A percentile compares a stretch with the other conserved stretches of the same genome.
These are phyloP conservation scores for Chanos chanos DNA, from an alignment of 2,797 vertebrate genomes.

Conservation along the genomic window DNA sequence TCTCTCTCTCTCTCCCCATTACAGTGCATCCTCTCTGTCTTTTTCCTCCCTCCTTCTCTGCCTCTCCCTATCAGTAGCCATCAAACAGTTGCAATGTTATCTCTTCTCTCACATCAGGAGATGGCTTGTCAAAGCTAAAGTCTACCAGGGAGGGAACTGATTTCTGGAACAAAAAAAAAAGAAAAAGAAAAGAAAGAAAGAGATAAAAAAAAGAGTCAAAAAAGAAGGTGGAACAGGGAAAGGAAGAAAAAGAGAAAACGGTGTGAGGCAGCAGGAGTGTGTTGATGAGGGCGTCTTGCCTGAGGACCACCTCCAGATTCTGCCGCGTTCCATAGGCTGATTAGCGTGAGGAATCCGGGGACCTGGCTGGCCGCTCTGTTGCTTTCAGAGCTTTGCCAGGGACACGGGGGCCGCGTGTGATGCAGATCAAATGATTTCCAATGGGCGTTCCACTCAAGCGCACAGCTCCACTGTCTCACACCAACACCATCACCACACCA, in stretches of 20 bases:
- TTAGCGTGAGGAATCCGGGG: constrained; percentile 45
- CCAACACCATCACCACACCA: not conserved
- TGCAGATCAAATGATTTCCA: constrained; percentile 72
- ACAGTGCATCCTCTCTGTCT: not conserved
- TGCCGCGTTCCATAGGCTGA: too few relatives aligned
- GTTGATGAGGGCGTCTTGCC: constrained; percentile 30
- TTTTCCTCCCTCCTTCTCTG: constrained; percentile 1
- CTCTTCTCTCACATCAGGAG: constrained; percentile 51
- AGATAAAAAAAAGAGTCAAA: constrained; percentile 8
- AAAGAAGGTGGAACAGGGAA: not conserved
- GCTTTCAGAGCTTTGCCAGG: constrained; percentile 45
- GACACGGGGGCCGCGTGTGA: constrained; percentile 63
- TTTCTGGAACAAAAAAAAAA: constrained; percentile 37
- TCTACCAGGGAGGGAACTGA: not conserved
- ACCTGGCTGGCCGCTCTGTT: constrained; percentile 44
- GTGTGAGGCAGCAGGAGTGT: constrained; percentile 13
- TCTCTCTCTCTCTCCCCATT: constrained; percentile 24
- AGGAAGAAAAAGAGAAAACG: not conserved
- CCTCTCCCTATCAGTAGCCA: constrained; percentile 15
- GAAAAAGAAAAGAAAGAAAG: constrained; percentile 16
- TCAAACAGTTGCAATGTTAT: constrained; percentile 43
- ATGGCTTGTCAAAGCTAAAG: constrained; percentile 51
- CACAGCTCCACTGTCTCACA: constrained; percentile 39
- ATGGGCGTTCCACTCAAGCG: constrained; percentile 53
- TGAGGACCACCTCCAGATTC: too few relatives aligned